Conservation (phyloP, 2,888 invertebrate genomes). For the Ernsta delagoae region DNA sequence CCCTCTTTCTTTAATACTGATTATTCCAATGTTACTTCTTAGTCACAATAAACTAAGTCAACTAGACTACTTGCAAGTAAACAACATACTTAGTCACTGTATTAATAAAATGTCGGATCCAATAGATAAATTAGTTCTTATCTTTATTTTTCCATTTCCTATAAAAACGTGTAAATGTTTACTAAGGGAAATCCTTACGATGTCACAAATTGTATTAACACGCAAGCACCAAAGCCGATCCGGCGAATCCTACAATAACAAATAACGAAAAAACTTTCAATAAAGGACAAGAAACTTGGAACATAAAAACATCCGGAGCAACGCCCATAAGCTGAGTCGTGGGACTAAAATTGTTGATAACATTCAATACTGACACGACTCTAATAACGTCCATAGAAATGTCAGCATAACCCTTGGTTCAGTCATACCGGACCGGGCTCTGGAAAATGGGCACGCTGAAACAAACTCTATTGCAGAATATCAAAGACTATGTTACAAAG, state of each 20-base stretch:
- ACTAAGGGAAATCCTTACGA: slow-evolving; percentile 39
- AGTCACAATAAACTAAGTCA: too few species aligned
- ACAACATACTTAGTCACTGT: too few species aligned
- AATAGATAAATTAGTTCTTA: background rate
- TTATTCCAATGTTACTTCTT: background rate
- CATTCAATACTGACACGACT: slow-evolving; percentile 56
- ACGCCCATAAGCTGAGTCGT: slow-evolving; percentile 43
- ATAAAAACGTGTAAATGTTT: slow-evolving; percentile 36
- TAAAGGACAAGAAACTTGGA: slow-evolving; percentile 49
- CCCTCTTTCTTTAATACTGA: background rate
- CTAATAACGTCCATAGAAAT: slow-evolving; percentile 54
- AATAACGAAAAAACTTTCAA: slow-evolving; percentile 50
- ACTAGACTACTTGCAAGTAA: too few species aligned
- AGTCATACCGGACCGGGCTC: slow-evolving; percentile 31
- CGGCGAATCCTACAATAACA: slow-evolving; percentile 43
- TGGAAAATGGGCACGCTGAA: slow-evolving; percentile 23
- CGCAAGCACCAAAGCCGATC: slow-evolving; percentile 34
- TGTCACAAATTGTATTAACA: slow-evolving; percentile 42
- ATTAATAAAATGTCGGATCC: background rate
- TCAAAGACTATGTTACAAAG: slow-evolving; percentile 10
- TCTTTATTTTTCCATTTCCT: slow-evolving; percentile 20
- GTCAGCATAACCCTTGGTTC: slow-evolving; percentile 58
- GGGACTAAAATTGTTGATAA: slow-evolving; percentile 50
- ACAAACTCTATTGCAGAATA: slow-evolving; percentile 40
- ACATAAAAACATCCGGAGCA: slow-evolving; percentile 52